Conservation (phyloP, 1,140 invertebrate species). For the Orius laevigatus region DNA sequence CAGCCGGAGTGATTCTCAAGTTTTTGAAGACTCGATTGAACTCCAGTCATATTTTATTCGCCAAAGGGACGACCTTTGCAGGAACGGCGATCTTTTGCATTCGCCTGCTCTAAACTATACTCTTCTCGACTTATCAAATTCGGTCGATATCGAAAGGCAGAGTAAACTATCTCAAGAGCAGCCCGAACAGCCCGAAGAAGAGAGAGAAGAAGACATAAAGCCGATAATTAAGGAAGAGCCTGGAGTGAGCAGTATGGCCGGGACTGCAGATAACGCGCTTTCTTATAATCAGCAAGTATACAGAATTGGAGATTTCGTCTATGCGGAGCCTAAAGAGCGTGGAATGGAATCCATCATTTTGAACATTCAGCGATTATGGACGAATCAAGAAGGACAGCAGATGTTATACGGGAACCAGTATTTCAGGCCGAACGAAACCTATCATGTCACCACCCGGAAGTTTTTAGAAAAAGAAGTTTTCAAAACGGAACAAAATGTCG, state of each 20-base stretch:
- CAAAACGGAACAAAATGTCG: conserved; percentile 75
- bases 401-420: conserved; percentile 83
- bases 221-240: conserved; percentile 15
- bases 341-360: conserved; percentile 73
- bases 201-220: conserved; percentile 17
- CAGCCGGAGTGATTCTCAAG: conserved; percentile 79
- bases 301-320: conserved; percentile 78
- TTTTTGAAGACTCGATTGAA: conserved; percentile 89
- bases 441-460: conserved; percentile 84
- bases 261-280: conserved; percentile 22
- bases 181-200: conserved; percentile 20
- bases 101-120: conserved; percentile 77
- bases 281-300: conserved; percentile 43
- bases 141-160: conserved; percentile 24
- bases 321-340: conserved; percentile 61
- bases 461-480: conserved; percentile 93
- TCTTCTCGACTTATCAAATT: conserved; percentile 48
- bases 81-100: conserved; percentile 58
- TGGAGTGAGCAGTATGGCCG: conserved; percentile 13
- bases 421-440: conserved; percentile 82
- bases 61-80: conserved; percentile 49
- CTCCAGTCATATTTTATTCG: conserved; percentile 84
- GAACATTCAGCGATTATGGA: conserved; percentile 75
- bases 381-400: conserved; percentile 62
- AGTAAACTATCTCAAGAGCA: conserved; percentile 20